Percentiles rank a stretch among this genome's conserved stretches.
phyloP scores from a whole-genome alignment of 2,113 vertebrate species.

The Candoia aspera region DNA sequence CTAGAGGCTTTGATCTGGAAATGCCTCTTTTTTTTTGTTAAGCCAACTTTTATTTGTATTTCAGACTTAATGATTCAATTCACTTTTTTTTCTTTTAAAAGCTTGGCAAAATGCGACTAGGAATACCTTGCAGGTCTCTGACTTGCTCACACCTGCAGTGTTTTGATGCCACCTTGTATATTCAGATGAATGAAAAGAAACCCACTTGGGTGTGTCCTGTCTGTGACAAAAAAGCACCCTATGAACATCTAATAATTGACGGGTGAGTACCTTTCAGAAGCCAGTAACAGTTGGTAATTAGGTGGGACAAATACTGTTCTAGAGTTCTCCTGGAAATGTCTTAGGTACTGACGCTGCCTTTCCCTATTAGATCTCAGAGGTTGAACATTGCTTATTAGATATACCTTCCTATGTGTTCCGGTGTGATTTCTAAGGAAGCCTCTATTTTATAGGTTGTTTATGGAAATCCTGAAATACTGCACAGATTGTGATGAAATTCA shows the following conservation, averaged over 20 bases:
- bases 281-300: rapidly evolving
- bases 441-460: slow-evolving; percentile 85
- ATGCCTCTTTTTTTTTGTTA: background rate
- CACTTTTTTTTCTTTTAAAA: slow-evolving; percentile 58
- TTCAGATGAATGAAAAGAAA: slow-evolving; percentile 99
- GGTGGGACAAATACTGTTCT: background rate
- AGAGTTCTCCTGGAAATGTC: background rate
- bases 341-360: too few species aligned
- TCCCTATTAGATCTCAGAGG: background rate
- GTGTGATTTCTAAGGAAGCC: background rate
- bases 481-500: slow-evolving; percentile 98
- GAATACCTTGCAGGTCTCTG: slow-evolving; percentile 93
- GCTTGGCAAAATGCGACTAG: slow-evolving; percentile 97
- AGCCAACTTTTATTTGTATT: background rate
- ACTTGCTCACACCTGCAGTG: slow-evolving; percentile 99
- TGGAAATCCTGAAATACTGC: slow-evolving; percentile 97
- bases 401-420: background rate
- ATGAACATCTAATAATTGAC: slow-evolving; percentile 97
- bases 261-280: slow-evolving; percentile 77
- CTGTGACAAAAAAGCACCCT: slow-evolving; percentile 97
- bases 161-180: slow-evolving; percentile 96
- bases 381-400: background rate
- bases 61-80: background rate
- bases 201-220: slow-evolving; percentile 99
- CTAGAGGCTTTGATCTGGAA: background rate